phyloP scores from a whole-genome alignment of 2,888 invertebrate species.

The Ecliptopera silaceata region DNA sequence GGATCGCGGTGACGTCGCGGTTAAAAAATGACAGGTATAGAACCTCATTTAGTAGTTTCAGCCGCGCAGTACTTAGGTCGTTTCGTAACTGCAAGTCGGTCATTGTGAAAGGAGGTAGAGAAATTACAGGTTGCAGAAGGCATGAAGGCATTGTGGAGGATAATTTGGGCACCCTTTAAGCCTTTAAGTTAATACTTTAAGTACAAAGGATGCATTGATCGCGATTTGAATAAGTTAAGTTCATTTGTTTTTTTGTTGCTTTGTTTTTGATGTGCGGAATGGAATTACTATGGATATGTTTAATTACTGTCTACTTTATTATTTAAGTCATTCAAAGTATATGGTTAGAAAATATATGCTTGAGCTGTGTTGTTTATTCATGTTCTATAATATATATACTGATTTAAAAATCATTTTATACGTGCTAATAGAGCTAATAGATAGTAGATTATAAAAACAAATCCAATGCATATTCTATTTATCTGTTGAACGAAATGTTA shows the following conservation, averaged over 20 bases:
- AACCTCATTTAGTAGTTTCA: constrained; percentile 22
- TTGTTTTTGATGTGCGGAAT: neutral
- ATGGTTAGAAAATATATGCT: no score
- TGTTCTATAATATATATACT: no score
- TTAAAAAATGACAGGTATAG: constrained; percentile 9
- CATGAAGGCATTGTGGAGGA: constrained; percentile 56
- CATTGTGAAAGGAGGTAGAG: constrained; percentile 57
- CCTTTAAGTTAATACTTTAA: constrained; percentile 30
- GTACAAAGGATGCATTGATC: constrained; percentile 32
- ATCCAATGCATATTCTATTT: no score
- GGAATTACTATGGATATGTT: no score
- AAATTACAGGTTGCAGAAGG: constrained; percentile 62
- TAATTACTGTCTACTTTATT: no score
- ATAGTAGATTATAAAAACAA: no score
- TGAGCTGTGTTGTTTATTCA: no score
- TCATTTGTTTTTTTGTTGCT: constrained; percentile 4
- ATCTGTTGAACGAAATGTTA: neutral
- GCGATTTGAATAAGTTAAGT: constrained; percentile 22
- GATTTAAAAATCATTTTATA: no score
- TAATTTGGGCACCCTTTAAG: constrained; percentile 69
- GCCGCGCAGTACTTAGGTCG: constrained; percentile 41
- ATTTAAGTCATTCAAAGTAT: no score
- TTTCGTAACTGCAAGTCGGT: constrained; percentile 38
- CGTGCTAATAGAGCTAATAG: no score
- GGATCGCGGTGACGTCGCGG: constrained; percentile 4